These are phyloP conservation scores for Phyllotreta cruciferae DNA, from an alignment of 2,888 invertebrate species.

Conservation along the genomic window DNA sequence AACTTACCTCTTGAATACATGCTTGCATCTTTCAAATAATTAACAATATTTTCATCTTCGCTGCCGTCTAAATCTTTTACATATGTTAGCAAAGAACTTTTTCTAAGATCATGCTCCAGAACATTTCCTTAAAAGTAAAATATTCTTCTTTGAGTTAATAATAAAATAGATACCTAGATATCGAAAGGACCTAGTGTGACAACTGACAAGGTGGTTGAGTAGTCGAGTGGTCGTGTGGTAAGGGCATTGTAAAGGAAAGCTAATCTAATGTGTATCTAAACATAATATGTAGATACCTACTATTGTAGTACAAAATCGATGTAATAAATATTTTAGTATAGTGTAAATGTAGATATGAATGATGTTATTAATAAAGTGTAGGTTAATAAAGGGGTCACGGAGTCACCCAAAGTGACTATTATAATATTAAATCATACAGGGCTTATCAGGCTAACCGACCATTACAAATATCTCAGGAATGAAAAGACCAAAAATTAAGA, in stretches of 20 bases:
- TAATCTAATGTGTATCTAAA: conserved; percentile 72
- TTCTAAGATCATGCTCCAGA: conserved; percentile 78
- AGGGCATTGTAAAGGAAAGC: too few species aligned
- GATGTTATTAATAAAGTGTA: too few species aligned
- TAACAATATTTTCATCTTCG: conserved; percentile 75
- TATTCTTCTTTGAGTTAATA: neutral
- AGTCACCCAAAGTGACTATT: too few species aligned
- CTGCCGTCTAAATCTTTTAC: conserved; percentile 82
- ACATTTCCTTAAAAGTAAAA: conserved; percentile 69
- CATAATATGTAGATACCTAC: too few species aligned
- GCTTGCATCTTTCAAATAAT: conserved; percentile 77
- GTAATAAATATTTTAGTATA: too few species aligned
- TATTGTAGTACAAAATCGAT: too few species aligned
- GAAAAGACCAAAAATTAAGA: too few species aligned
- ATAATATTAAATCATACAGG: too few species aligned
- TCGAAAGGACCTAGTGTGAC: conserved; percentile 44
- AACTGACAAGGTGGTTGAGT: conserved; percentile 71
- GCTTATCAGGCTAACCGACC: too few species aligned
- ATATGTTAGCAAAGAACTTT: conserved; percentile 76
- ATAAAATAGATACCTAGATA: neutral
- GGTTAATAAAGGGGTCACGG: too few species aligned
- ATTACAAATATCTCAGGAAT: too few species aligned
- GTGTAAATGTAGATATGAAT: too few species aligned
- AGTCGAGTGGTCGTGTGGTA: conserved; percentile 72
- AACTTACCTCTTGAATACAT: conserved; percentile 81